Evolutionary conservation across 2,888 invertebrate genomes (phyloP).

Genomic region (Brachycybe producta): DNA sequence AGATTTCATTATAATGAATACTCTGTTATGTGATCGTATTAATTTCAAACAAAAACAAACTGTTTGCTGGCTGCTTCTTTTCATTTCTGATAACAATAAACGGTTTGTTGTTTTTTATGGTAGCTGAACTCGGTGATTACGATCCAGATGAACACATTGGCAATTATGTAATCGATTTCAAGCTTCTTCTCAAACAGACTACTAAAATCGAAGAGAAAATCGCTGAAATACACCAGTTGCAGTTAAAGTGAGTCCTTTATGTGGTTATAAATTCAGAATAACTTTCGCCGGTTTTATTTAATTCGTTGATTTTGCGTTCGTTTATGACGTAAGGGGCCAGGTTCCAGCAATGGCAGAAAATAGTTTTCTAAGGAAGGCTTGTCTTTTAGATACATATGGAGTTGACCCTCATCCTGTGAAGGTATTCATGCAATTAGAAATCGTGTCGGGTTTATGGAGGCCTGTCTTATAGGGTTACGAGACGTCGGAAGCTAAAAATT

Average conservation of each 20-base stretch:
- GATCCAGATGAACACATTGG: constrained; percentile 74
- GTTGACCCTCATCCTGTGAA: constrained; percentile 97
- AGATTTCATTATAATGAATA: too few relatives aligned
- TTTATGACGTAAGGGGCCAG: constrained; percentile 47
- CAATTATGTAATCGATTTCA: constrained; percentile 81
- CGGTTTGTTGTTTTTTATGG: constrained; percentile 6
- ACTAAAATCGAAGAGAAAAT: constrained; percentile 83
- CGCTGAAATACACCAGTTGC: constrained; percentile 76
- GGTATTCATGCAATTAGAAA: constrained; percentile 43
- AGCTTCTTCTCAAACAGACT: constrained; percentile 82
- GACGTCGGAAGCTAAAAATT: too few relatives aligned
- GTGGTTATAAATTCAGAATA: not conserved
- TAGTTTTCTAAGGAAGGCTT: constrained; percentile 79
- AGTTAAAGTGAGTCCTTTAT: constrained; percentile 44
- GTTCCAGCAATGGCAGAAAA: constrained; percentile 76
- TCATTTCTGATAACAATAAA: too few relatives aligned
- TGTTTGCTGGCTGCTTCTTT: too few relatives aligned
- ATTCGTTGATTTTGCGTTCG: not conserved
- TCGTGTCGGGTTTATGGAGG: too few relatives aligned
- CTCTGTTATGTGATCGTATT: too few relatives aligned
- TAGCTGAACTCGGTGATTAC: constrained; percentile 91
- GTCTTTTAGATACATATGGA: constrained; percentile 88
- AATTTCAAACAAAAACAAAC: too few relatives aligned
- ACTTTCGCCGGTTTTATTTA: not conserved
- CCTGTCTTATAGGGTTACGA: too few relatives aligned